These are phyloP conservation scores for Grapholita molesta DNA, from an alignment of 1,140 invertebrate genomes.

Conservation along the genomic window DNA sequence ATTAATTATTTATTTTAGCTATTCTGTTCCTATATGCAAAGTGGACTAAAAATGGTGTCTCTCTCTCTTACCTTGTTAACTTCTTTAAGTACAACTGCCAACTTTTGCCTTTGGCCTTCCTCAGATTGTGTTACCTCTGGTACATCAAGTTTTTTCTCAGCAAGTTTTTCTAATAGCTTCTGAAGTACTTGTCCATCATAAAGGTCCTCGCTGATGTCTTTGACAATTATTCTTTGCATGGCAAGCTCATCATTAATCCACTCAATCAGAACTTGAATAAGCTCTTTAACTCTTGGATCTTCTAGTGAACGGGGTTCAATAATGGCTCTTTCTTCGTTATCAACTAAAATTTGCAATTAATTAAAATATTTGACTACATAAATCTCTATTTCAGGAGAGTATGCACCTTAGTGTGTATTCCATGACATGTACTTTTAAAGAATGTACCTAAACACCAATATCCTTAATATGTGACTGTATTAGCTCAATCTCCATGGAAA, in stretches of 20 bases:
- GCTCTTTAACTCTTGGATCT: slow-evolving; percentile 91
- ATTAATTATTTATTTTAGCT: no score
- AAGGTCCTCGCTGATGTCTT: slow-evolving; percentile 97
- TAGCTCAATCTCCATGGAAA: no score
- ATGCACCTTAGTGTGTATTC: no score
- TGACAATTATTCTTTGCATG: slow-evolving; percentile 97
- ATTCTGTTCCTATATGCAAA: no score
- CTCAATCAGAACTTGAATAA: slow-evolving; percentile 94
- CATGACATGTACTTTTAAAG: no score
- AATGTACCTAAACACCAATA: no score
- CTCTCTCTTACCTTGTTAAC: slow-evolving; percentile 87
- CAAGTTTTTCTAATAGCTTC: slow-evolving; percentile 96
- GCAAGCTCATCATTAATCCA: slow-evolving; percentile 99
- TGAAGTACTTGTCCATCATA: slow-evolving; percentile 99
- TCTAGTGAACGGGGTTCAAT: slow-evolving; percentile 93
- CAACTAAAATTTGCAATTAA: slow-evolving; percentile 80
- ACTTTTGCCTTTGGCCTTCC: slow-evolving; percentile 97
- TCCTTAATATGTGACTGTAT: no score
- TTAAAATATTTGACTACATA: neutral
- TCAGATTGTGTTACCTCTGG: slow-evolving; percentile 99
- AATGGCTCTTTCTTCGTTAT: slow-evolving; percentile 98
- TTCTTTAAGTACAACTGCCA: slow-evolving; percentile 91
- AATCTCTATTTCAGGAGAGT: no score
- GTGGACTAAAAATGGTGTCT: no score
- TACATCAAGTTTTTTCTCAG: slow-evolving; percentile 94